These are phyloP conservation scores for Aurelia aurita complex sp. Pacific DNA, from an alignment of 30 jellyfish, hydroid and myxozoan genomes.

Conservation along the genomic window DNA sequence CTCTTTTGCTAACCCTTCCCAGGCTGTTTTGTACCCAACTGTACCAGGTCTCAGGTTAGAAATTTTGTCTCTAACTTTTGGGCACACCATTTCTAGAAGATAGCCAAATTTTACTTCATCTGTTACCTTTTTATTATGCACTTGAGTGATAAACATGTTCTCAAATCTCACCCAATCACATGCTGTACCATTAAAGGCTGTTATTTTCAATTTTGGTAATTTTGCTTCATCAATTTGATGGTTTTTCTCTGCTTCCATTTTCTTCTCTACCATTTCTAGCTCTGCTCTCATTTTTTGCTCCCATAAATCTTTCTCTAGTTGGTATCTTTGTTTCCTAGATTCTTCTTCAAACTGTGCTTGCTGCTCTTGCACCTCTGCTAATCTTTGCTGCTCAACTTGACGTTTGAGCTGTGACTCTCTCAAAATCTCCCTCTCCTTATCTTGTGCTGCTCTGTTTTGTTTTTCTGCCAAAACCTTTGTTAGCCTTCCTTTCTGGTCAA, in stretches of 20 bases:
- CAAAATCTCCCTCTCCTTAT: too few species aligned
- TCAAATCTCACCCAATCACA: conserved; percentile 58
- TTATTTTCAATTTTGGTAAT: conserved; percentile 51
- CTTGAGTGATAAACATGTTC: conserved; percentile 55
- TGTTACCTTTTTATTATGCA: conserved; percentile 34
- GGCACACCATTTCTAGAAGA: background rate
- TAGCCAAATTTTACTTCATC: conserved; percentile 55
- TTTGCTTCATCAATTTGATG: conserved; percentile 63
- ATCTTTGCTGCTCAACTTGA: conserved; percentile 2
- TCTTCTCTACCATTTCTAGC: conserved; percentile 62
- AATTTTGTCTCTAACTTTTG: conserved; percentile 20
- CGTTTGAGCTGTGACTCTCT: too few species aligned
- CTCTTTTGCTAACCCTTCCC: conserved; percentile 46
- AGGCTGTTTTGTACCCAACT: conserved; percentile 59
- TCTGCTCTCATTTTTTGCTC: conserved; percentile 62
- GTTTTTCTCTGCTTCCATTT: conserved; percentile 45
- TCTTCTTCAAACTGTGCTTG: conserved; percentile 57
- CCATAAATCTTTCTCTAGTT: conserved; percentile 47
- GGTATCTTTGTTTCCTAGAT: conserved; percentile 48
- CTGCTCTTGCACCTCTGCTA: conserved; percentile 45
- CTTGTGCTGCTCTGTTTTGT: too few species aligned
- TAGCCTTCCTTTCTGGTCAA: too few species aligned
- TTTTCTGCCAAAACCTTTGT: too few species aligned
- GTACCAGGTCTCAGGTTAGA: conserved; percentile 51
- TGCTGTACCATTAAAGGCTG: conserved; percentile 61